Conservation (phyloP, 1,140 invertebrate genomes). For the Eupristina koningsbergeri region DNA sequence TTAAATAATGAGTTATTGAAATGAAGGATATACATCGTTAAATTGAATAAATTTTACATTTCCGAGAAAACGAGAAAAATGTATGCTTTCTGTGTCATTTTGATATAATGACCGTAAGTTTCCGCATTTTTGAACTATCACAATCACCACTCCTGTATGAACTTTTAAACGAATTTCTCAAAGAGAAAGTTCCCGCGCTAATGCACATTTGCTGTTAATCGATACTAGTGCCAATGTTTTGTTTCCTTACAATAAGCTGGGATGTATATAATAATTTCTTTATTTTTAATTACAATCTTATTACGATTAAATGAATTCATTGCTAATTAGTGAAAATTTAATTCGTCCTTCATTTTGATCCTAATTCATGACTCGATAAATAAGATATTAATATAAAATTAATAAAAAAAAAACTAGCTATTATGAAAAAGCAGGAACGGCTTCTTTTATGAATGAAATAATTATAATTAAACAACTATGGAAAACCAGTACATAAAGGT, state of each 20-base stretch:
- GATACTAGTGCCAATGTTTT: neutral
- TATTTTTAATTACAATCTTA: neutral
- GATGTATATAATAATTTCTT: neutral
- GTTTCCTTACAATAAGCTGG: neutral
- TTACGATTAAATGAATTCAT: neutral
- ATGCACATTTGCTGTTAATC: neutral
- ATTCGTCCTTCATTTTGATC: neutral
- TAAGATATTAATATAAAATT: neutral
- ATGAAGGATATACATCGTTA: no score
- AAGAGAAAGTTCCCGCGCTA: neutral
- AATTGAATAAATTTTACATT: no score
- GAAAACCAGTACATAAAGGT: no score
- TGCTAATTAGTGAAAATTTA: constrained; percentile 7
- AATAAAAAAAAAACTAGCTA: neutral
- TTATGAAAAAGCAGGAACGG: neutral
- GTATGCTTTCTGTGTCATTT: no score
- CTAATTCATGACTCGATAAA: neutral
- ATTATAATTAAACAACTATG: no score
- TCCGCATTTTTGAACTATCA: neutral
- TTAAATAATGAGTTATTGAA: no score
- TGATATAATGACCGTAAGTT: neutral
- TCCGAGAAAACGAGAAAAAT: no score
- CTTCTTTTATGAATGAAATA: neutral
- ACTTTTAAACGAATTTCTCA: neutral
- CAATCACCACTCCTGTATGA: neutral